Evolutionary conservation across 2,888 invertebrate species (phyloP).

Genomic region (Thymelicus sylvestris): DNA sequence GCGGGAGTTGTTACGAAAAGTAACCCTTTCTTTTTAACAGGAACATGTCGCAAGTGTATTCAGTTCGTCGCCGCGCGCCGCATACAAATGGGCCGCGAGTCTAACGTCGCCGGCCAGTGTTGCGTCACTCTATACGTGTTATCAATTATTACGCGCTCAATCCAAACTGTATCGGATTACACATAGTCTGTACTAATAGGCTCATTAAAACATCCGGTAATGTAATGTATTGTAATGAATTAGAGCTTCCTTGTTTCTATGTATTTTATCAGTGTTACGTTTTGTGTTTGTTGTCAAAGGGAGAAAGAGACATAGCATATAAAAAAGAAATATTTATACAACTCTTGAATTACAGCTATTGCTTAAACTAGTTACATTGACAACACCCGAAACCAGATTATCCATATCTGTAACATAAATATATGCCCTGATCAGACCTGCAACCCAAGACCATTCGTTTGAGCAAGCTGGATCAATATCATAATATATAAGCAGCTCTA

Average conservation of each 20-base stretch:
- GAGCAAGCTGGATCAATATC: no score
- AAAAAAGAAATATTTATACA: no score
- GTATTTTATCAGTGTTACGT: no score
- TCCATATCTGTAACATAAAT: no score
- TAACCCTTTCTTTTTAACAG: conserved; percentile 48
- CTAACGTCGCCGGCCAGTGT: conserved; percentile 20
- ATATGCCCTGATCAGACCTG: no score
- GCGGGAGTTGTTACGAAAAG: conserved; percentile 50
- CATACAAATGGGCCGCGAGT: conserved; percentile 52
- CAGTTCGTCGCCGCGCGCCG: conserved; percentile 46
- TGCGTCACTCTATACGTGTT: conserved; percentile 36
- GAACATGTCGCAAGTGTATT: conserved; percentile 55
- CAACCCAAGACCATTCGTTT: no score
- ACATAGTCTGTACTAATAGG: conserved; percentile 12
- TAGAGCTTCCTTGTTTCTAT: neutral
- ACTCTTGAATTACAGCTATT: no score
- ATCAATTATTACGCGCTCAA: conserved; percentile 36
- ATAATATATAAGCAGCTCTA: no score
- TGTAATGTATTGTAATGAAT: neutral
- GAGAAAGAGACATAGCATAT: no score
- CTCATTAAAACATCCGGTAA: conserved; percentile 14
- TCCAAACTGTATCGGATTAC: conserved; percentile 25
- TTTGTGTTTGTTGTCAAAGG: no score
- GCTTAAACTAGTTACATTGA: no score
- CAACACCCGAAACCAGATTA: no score